Percentiles rank a stretch among this genome's conserved stretches.
phyloP scores from a whole-genome alignment of 1,140 invertebrate genomes.

The Hyphantria cunea region DNA sequence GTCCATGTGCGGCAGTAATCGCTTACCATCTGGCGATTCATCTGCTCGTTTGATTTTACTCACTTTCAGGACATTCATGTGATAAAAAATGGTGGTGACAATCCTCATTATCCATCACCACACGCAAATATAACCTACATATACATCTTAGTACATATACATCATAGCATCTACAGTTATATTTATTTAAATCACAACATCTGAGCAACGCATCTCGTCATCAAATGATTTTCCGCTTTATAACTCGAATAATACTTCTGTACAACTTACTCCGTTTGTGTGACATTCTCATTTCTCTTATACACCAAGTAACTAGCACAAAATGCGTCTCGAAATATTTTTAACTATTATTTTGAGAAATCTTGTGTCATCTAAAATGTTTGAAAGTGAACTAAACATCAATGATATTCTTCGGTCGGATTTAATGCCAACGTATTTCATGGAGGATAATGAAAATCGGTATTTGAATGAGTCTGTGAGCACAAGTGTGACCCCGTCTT shows the following conservation, averaged over 20 bases:
- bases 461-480: constrained; percentile 26
- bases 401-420: constrained; percentile 85
- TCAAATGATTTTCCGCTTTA: constrained; percentile 70
- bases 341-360: not conserved
- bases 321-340: constrained; percentile 10
- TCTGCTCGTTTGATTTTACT: too few species aligned
- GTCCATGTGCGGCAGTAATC: too few species aligned
- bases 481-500: constrained; percentile 27
- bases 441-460: constrained; percentile 54
- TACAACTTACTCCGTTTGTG: constrained; percentile 12
- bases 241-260: constrained; percentile 51
- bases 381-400: constrained; percentile 77
- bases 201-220: constrained; percentile 32
- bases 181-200: constrained; percentile 16
- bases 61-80: too few species aligned
- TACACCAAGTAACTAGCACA: not conserved
- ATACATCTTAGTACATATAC: too few species aligned
- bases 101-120: too few species aligned
- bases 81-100: too few species aligned
- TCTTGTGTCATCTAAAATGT: constrained; percentile 34
- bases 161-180: too few species aligned
- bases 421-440: constrained; percentile 83
- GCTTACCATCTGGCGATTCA: too few species aligned
- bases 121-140: too few species aligned
- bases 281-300: constrained; percentile 1